A percentile compares a stretch with the other conserved stretches of the same genome.
These are phyloP conservation scores for Chascanopsetta lugubris DNA, from an alignment of 2,113 vertebrate genomes.

Conservation along the genomic window DNA sequence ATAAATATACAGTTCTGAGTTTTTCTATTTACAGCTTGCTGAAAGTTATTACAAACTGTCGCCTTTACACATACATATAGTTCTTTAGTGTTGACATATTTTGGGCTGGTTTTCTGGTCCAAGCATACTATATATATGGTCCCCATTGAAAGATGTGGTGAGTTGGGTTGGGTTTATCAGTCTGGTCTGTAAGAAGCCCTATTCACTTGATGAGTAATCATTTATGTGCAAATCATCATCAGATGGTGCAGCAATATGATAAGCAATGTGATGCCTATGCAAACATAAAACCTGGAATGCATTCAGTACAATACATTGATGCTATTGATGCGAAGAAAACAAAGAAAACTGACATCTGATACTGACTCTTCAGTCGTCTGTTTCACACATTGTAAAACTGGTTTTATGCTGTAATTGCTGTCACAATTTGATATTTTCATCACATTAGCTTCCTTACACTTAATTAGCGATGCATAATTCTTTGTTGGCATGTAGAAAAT, in stretches of 20 bases:
- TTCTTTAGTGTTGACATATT: constrained; percentile 58
- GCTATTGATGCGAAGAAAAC: constrained; percentile 51
- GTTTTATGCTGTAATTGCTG: constrained; percentile 42
- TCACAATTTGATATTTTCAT: constrained; percentile 39
- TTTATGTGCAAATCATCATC: constrained; percentile 58
- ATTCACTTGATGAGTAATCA: constrained; percentile 36
- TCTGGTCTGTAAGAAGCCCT: constrained; percentile 62
- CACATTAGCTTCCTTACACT: constrained; percentile 33
- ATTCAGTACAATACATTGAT: constrained; percentile 58
- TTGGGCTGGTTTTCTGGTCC: constrained; percentile 57
- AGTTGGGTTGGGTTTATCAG: constrained; percentile 46
- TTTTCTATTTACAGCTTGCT: constrained; percentile 71
- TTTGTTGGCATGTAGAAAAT: constrained; percentile 51
- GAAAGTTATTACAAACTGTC: constrained; percentile 51
- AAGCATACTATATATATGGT: constrained; percentile 49
- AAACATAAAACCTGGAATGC: constrained; percentile 48
- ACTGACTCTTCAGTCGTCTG: constrained; percentile 36
- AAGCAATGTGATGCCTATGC: constrained; percentile 44
- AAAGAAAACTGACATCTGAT: constrained; percentile 67
- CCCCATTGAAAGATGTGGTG: constrained; percentile 53
- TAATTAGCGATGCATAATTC: constrained; percentile 35
- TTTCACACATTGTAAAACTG: constrained; percentile 32
- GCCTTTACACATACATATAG: constrained; percentile 43
- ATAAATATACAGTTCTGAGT: constrained; percentile 71
- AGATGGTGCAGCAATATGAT: constrained; percentile 45